Evolutionary conservation across 2,888 invertebrate species (phyloP), one percentile per base, ranked within the genome.

Genomic region (Drosophila rellima): DNA sequence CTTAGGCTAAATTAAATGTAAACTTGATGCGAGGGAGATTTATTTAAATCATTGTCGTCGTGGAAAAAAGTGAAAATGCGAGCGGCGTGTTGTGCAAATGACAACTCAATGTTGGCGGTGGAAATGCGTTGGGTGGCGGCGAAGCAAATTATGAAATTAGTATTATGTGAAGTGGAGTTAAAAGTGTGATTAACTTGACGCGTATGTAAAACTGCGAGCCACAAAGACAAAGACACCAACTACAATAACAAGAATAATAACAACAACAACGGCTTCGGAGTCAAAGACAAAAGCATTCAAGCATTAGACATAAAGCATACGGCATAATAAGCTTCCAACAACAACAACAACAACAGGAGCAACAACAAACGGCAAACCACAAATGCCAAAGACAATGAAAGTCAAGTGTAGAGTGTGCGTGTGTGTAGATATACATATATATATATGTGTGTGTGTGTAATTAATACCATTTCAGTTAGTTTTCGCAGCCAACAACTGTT

Each of bases 91-190:
- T 33, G 33, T 33, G 64, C 37, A 37, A 71, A 52, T 47, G 66
- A 60, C 78, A 77, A 59, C 52, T 78, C 56, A 61, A 66, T 66
- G 74, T 63, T 45, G 66, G 39, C 4, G 35, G n/a, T 61, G 71
- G 51, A 37, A 52, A 39, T 77, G 73, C 72, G 75, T 85, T 71
- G 82, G 88, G 57, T 65, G 76, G 68, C 37, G 54, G 51, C 44
- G 59, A 60, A 63, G 84, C 70, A 75, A 87, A 83, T 89, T 83
- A 89, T 83, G 85, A 83, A 83, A 83, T 88, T 87, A 88, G 88
- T 83, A 89, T 88, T 83, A 89, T 84, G 82, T 72, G 89, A 89
- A 88, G 78, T 82, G 89, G 81, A 82, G 89, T 88, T 84, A 89
- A 84, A 89, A 89, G 83, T 85, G 76, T 84, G 80, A 84, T 88